phyloP scores from a whole-genome alignment of 2,888 invertebrate genomes.

The Spodoptera exigua region DNA sequence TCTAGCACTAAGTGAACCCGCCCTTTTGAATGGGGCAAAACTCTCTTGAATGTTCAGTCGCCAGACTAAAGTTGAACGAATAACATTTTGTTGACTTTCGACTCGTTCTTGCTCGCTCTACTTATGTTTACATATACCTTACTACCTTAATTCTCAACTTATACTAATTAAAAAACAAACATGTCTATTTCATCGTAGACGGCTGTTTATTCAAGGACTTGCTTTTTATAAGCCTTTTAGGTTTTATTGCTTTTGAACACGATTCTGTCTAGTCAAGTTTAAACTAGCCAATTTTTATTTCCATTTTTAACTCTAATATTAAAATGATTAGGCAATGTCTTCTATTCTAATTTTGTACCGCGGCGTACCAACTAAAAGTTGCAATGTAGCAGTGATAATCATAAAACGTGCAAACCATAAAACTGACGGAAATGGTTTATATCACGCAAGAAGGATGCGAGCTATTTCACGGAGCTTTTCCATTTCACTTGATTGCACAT shows the following conservation, averaged over 20 bases:
- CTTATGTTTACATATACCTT: too few relatives aligned
- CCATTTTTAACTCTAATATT: constrained; percentile 49
- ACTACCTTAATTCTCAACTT: constrained; percentile 1
- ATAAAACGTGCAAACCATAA: constrained; percentile 78
- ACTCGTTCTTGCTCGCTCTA: too few relatives aligned
- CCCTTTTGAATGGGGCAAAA: not conserved
- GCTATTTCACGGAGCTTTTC: constrained; percentile 69
- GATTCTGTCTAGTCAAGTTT: constrained; percentile 29
- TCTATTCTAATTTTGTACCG: constrained; percentile 52
- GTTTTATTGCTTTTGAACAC: constrained; percentile 24
- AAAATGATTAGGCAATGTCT: constrained; percentile 45
- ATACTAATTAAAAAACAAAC: constrained; percentile 41
- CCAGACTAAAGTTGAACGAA: too few relatives aligned
- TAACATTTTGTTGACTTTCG: too few relatives aligned
- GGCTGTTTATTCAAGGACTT: constrained; percentile 14
- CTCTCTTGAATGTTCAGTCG: constrained; percentile 18
- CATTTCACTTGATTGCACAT: constrained; percentile 81
- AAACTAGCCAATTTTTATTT: constrained; percentile 8
- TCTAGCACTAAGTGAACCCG: constrained; percentile 29
- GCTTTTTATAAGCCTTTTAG: constrained; percentile 13
- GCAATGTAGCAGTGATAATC: constrained; percentile 73
- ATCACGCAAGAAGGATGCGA: constrained; percentile 78
- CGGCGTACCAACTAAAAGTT: constrained; percentile 61
- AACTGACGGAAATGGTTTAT: constrained; percentile 75
- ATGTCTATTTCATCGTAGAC: constrained; percentile 18